Evolutionary conservation across 2,888 invertebrate genomes (phyloP), one percentile per base, ranked within the genome.

Genomic region (Ectropis crepuscularia): DNA sequence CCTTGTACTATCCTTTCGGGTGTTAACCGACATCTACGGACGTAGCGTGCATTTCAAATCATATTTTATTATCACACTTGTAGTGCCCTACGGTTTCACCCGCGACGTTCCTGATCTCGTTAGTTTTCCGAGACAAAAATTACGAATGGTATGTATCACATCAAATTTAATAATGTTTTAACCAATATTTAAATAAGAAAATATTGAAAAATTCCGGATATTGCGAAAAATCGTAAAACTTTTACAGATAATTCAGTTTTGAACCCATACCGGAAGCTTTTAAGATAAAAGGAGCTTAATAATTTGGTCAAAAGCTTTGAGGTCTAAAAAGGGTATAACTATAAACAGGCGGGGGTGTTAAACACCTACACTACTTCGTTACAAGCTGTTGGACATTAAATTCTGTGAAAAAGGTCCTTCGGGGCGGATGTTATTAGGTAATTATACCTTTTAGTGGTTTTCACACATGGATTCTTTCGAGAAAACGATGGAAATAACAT

Each of bases 231-330:
- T 12, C 12, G 11, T 36, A 4, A 50, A 39, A 12, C 50, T 50
- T 50, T 50, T 9, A 38, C 5, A 39, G 38, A 39, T 50, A 39
- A 39, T 50, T 50, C 50, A 50, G 12, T 49, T 54, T 46, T 46
- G 12, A n/a, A 54, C 11, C 38, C 36, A 38, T 4, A 5, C 9
- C 45, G 46, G 36, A 54, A 45, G 54, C 54, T 54, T 54, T 54
- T 37, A 54, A 43, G 53, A 45, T 53, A 53, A 53, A 37, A 39
- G 12, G 53, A 59, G 53, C 37, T 60, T 53, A 51, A 42, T 37
- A 48, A 48, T 47, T 43, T 9, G 28, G 42, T 37, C 48, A 48
- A 60, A 53, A 61, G 61, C 54, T 61, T 54, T n/a, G 39, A 43
- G 43, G 53, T 48, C 9, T 46, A 37, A 53, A 28, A 54, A 58